phyloP scores from a whole-genome alignment of 64 coral and sea anemone genomes.

The Pocillopora verrucosa region DNA sequence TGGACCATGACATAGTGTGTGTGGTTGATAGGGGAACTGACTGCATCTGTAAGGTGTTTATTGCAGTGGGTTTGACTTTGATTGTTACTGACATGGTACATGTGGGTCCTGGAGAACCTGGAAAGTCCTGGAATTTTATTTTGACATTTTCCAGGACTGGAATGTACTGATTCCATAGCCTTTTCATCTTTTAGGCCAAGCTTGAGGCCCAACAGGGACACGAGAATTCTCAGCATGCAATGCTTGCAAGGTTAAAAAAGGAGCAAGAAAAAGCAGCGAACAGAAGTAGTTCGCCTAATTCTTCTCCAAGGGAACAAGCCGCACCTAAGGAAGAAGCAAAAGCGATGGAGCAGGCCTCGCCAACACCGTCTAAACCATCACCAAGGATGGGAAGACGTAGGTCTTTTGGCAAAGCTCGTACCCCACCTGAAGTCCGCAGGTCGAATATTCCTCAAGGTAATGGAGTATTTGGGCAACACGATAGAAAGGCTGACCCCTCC shows the following conservation, averaged over 20 bases:
- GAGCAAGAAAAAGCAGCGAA: neutral
- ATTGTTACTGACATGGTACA: too few species aligned
- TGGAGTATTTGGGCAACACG: neutral
- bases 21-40: too few species aligned
- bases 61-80: too few species aligned
- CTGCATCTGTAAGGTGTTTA: too few species aligned
- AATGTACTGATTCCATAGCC: neutral
- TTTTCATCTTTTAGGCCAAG: conserved; percentile 58
- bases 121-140: too few species aligned
- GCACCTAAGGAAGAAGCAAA: neutral
- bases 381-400: conserved; percentile 25
- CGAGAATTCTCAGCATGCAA: conserved; percentile 78
- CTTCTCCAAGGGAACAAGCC: neutral
- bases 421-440: conserved; percentile 25
- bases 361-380: neutral
- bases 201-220: conserved; percentile 71
- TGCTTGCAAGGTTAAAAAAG: conserved; percentile 48
- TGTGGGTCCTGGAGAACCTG: too few species aligned
- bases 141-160: too few species aligned
- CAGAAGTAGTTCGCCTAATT: neutral
- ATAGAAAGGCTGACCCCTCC: conserved; percentile 24
- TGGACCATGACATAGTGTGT: too few species aligned
- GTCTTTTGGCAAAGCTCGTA: conserved; percentile 31
- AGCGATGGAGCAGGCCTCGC: neutral
- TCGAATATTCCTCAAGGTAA: neutral